Base-by-base conservation (phyloP, 2,888 invertebrate species). In the Agrotis exclamationis region DNA sequence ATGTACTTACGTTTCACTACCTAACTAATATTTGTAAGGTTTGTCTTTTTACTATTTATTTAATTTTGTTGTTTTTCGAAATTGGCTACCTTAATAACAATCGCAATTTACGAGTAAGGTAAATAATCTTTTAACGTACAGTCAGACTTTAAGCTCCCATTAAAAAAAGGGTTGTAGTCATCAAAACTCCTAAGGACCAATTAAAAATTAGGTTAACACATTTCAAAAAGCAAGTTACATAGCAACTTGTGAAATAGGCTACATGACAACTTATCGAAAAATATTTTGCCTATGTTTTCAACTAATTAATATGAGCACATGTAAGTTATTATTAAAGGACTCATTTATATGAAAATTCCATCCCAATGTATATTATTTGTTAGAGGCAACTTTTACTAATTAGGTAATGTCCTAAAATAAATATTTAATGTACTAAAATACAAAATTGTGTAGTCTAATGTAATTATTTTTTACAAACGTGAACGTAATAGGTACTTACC, bases 251-350 rank as follows among this genome's bases (percentile, higher is more conserved):
- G 5, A 48, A 62, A 57, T 39, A 51, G 13, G 9, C 14, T 6
- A n/a, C n/a, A n/a, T n/a, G n/a, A n/a, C n/a, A n/a, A n/a, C n/a
- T n/a, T n/a, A n/a, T n/a, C n/a, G n/a, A n/a, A n/a, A n/a, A n/a
- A n/a, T n/a, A n/a, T n/a, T n/a, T n/a, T n/a, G n/a, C n/a, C n/a
- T n/a, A n/a, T n/a, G 9, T 39, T 39, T 0, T 1, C 2, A 0
- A n/a, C 47, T 54, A 59, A 63, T 70, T 70, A 59, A 47, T 53
- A 62, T 22, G n/a, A 5, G 33, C 53, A 48, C 24, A 14, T 2
- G 16, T 48, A 22, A 39, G 57, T 22, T 50, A 63, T 14, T 59
- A 47, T 39, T 73, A 20, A 56, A 56, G 20, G 63, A 45, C 54
- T 59, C 0, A 56, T 79, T 74, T 48, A 11, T 51, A 14, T 44